Base-by-base conservation (phyloP, 2,888 invertebrate genomes). In the Eristalis arbustorum region DNA sequence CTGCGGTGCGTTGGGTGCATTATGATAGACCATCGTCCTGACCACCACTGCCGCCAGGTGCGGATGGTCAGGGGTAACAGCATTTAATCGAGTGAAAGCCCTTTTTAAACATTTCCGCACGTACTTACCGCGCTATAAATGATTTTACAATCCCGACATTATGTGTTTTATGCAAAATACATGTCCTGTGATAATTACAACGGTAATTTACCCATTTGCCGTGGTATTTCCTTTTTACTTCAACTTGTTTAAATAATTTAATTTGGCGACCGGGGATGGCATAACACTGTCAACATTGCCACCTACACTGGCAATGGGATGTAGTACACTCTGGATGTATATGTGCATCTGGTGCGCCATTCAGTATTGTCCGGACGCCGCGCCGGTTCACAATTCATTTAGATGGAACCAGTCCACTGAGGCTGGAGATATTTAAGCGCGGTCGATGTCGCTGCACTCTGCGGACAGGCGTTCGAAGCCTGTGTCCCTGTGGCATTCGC, bases 161-260 rank as follows among this genome's bases (percentile, higher is more conserved):
- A 76, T 73, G 73, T 71, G 77, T 59, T 68, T 79, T 79, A 79
- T 79, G 74, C 74, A 79, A 67, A 84, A 81, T 81, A 18, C 63
- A 84, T 73, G 81, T 72, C 68, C 84, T 76, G 76, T 76, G 84
- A 84, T 84, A 84, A 84, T 84, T 84, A 76, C 81, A 84, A 76
- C 71, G 76, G 84, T 84, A 81, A 84, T 84, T 84, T 81, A 76
- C 75, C 75, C 72, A 80, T 84, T 80, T 78, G 23, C 66, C 61
- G 56, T 71, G 75, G 84, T 76, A 72, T 84, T 75, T 74, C 57
- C 34, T 74, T 78, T 73, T 56, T 28, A 49, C 40, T 69, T 57
- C 5, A 64, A 64, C n/a, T 72, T 42, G 64, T 49, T 72, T 69
- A 69, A 84, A 84, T 84, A 84, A 84, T 84, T 84, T 74, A 84